A percentile compares a stretch with the other conserved stretches of the same genome.
Evolutionary conservation across 2,113 vertebrate genomes (phyloP).

Genomic region (Ramphastos sulfuratus): DNA sequence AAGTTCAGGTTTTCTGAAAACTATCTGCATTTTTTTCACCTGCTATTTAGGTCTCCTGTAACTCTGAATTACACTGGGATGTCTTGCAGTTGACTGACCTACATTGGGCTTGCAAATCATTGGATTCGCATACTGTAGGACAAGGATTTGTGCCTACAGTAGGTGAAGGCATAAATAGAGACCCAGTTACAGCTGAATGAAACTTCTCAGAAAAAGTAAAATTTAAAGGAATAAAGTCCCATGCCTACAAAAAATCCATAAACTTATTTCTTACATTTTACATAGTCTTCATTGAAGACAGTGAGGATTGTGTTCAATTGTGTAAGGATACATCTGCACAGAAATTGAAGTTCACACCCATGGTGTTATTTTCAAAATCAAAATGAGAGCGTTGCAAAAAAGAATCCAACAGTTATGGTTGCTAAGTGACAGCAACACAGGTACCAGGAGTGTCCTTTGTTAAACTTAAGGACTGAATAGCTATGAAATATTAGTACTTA

Average conservation of each 20-base stretch:
- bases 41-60: not conserved
- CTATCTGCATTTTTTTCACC: not conserved
- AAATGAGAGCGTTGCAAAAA: not conserved
- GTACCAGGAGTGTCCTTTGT: not conserved
- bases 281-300: not conserved
- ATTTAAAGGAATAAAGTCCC: not conserved
- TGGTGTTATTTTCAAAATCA: not conserved
- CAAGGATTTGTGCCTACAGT: not conserved
- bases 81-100: not conserved
- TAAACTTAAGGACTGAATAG: not conserved
- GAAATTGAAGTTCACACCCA: not conserved
- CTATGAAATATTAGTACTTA: not conserved
- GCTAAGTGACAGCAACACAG: not conserved
- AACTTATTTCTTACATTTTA: not conserved
- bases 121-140: not conserved
- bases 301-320: not conserved
- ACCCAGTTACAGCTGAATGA: not conserved
- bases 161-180: not conserved
- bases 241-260: not conserved
- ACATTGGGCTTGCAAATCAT: not conserved
- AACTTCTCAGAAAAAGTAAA: not conserved
- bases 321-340: not conserved
- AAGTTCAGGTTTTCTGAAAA: not conserved
- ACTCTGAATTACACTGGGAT: not conserved
- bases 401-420: not conserved